Conservation (phyloP, 1,140 invertebrate genomes). For the Augochlora pura region DNA sequence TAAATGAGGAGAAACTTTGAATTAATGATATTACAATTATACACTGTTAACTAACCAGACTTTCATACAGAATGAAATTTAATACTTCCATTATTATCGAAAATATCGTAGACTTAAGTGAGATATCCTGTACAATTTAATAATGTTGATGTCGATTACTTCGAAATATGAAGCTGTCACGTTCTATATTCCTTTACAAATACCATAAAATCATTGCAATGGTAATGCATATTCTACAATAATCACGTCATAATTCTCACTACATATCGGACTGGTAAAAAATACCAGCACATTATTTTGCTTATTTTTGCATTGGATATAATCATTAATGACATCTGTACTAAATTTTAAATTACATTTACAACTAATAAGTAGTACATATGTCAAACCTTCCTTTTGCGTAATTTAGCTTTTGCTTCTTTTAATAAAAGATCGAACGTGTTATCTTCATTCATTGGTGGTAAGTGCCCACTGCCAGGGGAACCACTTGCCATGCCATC, state of each 20-base stretch:
- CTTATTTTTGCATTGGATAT: slow-evolving; percentile 16
- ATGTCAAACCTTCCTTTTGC: slow-evolving; percentile 76
- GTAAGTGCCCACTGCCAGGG: slow-evolving; percentile 27
- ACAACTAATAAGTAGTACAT: slow-evolving; percentile 71
- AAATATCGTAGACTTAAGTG: slow-evolving; percentile 27
- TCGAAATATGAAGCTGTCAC: slow-evolving; percentile 20
- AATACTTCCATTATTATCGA: slow-evolving; percentile 32
- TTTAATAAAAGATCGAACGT: slow-evolving; percentile 76
- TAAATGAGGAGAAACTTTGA: slow-evolving; percentile 12
- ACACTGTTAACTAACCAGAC: slow-evolving; percentile 39
- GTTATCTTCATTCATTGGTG: slow-evolving; percentile 65
- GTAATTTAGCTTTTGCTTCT: slow-evolving; percentile 76
- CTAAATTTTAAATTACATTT: slow-evolving; percentile 67
- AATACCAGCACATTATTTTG: slow-evolving; percentile 13
- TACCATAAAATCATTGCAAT: slow-evolving; percentile 21
- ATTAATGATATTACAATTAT: slow-evolving; percentile 25
- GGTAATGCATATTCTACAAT: slow-evolving; percentile 28
- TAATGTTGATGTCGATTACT: slow-evolving; percentile 11
- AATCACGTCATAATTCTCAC: slow-evolving; percentile 35
- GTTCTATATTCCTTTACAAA: slow-evolving; percentile 14
- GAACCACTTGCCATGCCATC: slow-evolving; percentile 68
- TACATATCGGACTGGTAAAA: slow-evolving; percentile 22
- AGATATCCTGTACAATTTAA: slow-evolving; percentile 8
- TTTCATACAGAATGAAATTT: slow-evolving; percentile 20
- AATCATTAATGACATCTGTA: slow-evolving; percentile 20